Percentiles rank a stretch among this genome's conserved stretches.
phyloP scores from a whole-genome alignment of 2,797 vertebrate species.

The Tragopan temminckii region DNA sequence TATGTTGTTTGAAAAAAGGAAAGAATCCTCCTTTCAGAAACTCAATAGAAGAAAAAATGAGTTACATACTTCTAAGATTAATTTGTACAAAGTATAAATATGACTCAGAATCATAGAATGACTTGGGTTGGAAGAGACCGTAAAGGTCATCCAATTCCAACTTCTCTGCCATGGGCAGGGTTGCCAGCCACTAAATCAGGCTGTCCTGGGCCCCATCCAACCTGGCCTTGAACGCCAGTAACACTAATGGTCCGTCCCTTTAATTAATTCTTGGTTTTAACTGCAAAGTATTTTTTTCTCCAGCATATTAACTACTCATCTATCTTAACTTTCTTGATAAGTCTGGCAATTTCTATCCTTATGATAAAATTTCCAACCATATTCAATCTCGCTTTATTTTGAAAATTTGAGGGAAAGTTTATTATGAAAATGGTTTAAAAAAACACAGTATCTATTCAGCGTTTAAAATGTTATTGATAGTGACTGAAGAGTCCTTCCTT shows the following conservation, averaged over 20 bases:
- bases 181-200: no score
- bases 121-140: no score
- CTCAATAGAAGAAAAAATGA: background rate
- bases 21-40: background rate
- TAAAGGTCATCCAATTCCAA: no score
- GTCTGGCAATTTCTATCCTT: background rate
- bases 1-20: background rate
- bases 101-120: no score
- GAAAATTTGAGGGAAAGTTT: background rate
- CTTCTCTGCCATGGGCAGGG: no score
- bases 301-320: background rate
- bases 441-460: background rate
- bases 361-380: background rate
- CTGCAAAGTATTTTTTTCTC: background rate
- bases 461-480: background rate
- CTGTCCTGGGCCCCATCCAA: no score
- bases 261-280: background rate
- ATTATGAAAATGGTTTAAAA: background rate
- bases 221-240: no score
- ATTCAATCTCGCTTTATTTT: background rate
- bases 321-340: background rate
- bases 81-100: background rate
- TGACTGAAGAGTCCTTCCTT: background rate
- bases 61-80: background rate
- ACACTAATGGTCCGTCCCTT: background rate